Percentiles rank a stretch among this genome's conserved stretches.
These are phyloP conservation scores for Acrocephalus scirpaceus DNA, from an alignment of 2,797 vertebrate species.

Conservation along the genomic window DNA sequence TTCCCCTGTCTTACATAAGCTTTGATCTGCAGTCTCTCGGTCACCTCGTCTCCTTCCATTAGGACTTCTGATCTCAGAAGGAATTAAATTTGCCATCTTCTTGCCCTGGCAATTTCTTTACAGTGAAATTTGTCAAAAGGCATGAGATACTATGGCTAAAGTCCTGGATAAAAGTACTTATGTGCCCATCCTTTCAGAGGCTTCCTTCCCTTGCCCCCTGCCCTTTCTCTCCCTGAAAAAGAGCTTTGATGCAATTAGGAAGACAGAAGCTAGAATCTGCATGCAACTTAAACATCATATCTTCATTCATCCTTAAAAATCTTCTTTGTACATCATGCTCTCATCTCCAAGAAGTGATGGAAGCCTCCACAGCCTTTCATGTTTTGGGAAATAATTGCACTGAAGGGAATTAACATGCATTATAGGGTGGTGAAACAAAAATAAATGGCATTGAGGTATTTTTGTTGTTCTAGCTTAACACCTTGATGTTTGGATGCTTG, in stretches of 20 bases:
- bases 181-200: not conserved
- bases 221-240: accelerated
- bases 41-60: constrained; percentile 42
- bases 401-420: not conserved
- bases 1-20: constrained; percentile 10
- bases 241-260: not conserved
- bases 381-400: not conserved
- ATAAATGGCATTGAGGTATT: not conserved
- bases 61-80: constrained; percentile 31
- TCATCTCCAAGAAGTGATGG: not conserved
- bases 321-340: not conserved
- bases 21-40: constrained; percentile 31
- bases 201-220: not conserved
- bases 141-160: not conserved
- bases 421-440: not conserved
- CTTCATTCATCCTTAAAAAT: not conserved
- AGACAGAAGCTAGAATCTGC: not conserved
- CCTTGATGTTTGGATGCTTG: not conserved
- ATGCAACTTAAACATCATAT: not conserved
- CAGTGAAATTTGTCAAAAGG: not conserved
- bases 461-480: not conserved
- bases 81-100: not conserved
- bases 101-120: not conserved
- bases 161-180: not conserved
- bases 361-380: not conserved